Percentiles rank a stretch among this genome's conserved stretches.
Conservation (phyloP, 2,797 vertebrate genomes). For the Macrochelys suwanniensis region DNA sequence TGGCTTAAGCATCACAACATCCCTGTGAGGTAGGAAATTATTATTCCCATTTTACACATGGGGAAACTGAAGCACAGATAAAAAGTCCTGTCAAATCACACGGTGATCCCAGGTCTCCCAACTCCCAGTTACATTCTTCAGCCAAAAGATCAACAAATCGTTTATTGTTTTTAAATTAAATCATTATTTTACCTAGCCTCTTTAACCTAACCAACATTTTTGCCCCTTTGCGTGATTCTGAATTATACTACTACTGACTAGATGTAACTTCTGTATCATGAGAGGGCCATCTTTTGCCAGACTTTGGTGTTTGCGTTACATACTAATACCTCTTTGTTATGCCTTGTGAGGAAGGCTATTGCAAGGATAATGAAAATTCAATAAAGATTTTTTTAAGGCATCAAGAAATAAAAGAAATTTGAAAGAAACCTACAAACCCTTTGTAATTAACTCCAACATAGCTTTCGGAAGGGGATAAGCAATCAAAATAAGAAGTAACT, state of each 20-base stretch:
- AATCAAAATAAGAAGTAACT: slow-evolving; percentile 3
- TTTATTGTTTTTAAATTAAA: not conserved
- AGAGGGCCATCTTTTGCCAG: not conserved
- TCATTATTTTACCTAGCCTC: not conserved
- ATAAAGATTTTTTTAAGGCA: not conserved
- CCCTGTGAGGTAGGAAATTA: not conserved
- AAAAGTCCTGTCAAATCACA: not conserved
- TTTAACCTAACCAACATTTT: not conserved
- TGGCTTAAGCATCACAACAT: not conserved
- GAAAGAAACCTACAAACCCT: slow-evolving; percentile 17
- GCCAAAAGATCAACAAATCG: not conserved
- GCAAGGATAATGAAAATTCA: not conserved
- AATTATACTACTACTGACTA: not conserved
- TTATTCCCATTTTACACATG: not conserved
- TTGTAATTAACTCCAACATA: not conserved
- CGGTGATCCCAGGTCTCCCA: not conserved
- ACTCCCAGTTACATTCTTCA: not conserved
- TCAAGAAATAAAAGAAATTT: not conserved
- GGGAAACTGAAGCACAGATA: not conserved
- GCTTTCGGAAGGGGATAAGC: not conserved
- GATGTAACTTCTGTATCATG: not conserved
- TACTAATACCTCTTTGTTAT: not conserved
- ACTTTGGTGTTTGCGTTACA: not conserved
- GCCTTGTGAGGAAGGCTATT: not conserved
- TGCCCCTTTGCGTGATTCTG: not conserved